phyloP scores from a whole-genome alignment of 1,140 invertebrate genomes.

The Drosophila pallidifrons region DNA sequence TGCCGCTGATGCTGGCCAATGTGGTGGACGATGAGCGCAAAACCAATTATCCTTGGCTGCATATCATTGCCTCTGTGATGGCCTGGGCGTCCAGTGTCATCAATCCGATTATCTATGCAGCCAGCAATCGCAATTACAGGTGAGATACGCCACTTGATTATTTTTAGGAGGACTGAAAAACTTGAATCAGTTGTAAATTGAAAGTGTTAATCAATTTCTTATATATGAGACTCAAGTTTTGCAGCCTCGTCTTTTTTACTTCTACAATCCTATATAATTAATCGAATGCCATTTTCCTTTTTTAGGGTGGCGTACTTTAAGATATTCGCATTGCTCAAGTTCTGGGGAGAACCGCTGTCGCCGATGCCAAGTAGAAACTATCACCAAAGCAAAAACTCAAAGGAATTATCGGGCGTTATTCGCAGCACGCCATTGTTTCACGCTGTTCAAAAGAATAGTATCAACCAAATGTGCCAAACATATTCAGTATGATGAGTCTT shows the following conservation, averaged over 20 bases:
- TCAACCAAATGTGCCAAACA: slow-evolving; percentile 84
- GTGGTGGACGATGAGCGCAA: slow-evolving; percentile 90
- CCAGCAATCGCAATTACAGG: slow-evolving; percentile 92
- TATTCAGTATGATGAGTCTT: slow-evolving; percentile 82
- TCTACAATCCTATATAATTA: neutral
- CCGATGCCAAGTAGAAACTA: slow-evolving; percentile 84
- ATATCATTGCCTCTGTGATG: slow-evolving; percentile 92
- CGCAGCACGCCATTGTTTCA: slow-evolving; percentile 82
- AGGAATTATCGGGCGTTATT: slow-evolving; percentile 78
- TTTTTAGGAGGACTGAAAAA: no score
- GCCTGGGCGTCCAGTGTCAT: slow-evolving; percentile 95
- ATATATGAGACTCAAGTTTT: no score
- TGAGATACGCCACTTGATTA: slow-evolving; percentile 7
- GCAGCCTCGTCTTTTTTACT: neutral
- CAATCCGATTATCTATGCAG: slow-evolving; percentile 95
- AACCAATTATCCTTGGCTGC: slow-evolving; percentile 89
- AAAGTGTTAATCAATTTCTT: no score
- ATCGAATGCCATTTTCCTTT: neutral
- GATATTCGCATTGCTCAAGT: slow-evolving; percentile 77
- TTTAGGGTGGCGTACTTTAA: slow-evolving; percentile 80
- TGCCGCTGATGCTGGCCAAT: slow-evolving; percentile 94
- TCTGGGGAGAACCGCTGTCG: slow-evolving; percentile 81
- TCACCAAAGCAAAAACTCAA: slow-evolving; percentile 83
- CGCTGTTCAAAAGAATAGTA: slow-evolving; percentile 77
- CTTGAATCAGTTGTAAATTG: no score